A percentile compares a stretch with the other conserved stretches of the same genome.
These are phyloP conservation scores for Bettongia penicillata DNA, from an alignment of 2,113 vertebrate species.

Conservation along the genomic window DNA sequence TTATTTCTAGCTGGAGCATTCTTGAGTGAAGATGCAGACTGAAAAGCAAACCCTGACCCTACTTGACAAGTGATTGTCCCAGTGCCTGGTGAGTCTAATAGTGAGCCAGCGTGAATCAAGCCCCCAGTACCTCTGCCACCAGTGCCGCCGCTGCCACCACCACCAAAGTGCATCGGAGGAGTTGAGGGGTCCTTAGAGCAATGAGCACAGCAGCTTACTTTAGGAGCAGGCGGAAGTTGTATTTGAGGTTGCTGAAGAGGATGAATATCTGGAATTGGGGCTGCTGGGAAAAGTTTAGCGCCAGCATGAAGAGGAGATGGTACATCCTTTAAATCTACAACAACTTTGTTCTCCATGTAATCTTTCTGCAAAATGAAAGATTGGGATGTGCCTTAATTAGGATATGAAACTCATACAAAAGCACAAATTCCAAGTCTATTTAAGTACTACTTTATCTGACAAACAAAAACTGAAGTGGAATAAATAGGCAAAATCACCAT, in stretches of 20 bases:
- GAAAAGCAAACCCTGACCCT: constrained; percentile 85
- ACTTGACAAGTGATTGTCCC: constrained; percentile 88
- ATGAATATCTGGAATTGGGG: constrained; percentile 88
- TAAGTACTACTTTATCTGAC: neutral
- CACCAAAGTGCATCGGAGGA: constrained; percentile 84
- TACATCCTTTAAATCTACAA: constrained; percentile 93
- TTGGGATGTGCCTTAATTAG: constrained; percentile 35
- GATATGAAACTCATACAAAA: constrained; percentile 2
- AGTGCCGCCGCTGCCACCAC: constrained; percentile 81
- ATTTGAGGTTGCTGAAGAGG: constrained; percentile 86
- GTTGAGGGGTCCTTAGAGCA: constrained; percentile 86
- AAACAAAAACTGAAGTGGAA: constrained; percentile 6
- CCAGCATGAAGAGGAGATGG: constrained; percentile 88
- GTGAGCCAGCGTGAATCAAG: constrained; percentile 84
- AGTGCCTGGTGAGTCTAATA: constrained; percentile 85
- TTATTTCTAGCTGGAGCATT: constrained; percentile 81
- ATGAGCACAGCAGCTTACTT: constrained; percentile 96
- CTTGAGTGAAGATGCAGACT: constrained; percentile 81
- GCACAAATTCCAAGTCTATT: neutral
- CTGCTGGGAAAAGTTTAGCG: constrained; percentile 85
- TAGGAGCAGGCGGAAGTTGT: constrained; percentile 87
- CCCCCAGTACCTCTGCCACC: constrained; percentile 79
- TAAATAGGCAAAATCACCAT: neutral
- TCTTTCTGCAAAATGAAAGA: constrained; percentile 84
- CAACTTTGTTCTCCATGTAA: constrained; percentile 92